phyloP scores from a whole-genome alignment of 2,113 vertebrate species.

The Poeciliopsis prolifica region DNA sequence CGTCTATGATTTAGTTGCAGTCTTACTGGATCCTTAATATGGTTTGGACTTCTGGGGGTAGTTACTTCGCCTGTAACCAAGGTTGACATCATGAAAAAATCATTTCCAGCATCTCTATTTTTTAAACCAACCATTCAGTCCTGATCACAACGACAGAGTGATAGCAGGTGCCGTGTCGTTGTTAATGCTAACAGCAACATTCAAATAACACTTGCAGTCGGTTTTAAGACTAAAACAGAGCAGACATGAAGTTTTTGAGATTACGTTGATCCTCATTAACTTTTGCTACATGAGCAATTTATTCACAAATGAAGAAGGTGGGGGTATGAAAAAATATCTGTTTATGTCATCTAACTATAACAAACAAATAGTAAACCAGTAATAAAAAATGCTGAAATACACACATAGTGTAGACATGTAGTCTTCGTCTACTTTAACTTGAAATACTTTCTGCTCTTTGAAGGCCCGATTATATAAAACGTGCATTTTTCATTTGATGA shows the following conservation, averaged over 20 bases:
- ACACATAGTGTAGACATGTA: not conserved
- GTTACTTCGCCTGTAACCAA: not conserved
- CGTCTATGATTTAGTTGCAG: too few relatives aligned
- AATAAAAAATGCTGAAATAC: not conserved
- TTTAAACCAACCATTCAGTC: too few relatives aligned
- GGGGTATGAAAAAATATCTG: not conserved
- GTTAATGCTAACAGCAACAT: too few relatives aligned
- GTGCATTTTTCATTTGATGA: not conserved
- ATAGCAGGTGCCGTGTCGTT: too few relatives aligned
- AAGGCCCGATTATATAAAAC: not conserved
- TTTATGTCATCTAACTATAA: not conserved
- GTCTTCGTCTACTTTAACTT: not conserved
- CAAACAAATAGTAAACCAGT: not conserved
- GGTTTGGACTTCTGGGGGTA: not conserved
- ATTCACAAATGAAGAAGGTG: too few relatives aligned
- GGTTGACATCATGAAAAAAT: not conserved
- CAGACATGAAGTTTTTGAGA: not conserved
- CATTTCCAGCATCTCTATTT: too few relatives aligned
- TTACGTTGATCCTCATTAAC: too few relatives aligned
- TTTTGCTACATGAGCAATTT: too few relatives aligned
- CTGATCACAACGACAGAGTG: too few relatives aligned
- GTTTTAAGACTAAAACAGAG: not conserved
- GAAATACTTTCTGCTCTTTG: not conserved
- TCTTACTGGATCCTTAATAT: too few relatives aligned
- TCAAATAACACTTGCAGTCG: too few relatives aligned